Percentiles rank a stretch among this genome's conserved stretches.
Conservation (phyloP, 2,113 vertebrate species). For the Psettodes erumei region DNA sequence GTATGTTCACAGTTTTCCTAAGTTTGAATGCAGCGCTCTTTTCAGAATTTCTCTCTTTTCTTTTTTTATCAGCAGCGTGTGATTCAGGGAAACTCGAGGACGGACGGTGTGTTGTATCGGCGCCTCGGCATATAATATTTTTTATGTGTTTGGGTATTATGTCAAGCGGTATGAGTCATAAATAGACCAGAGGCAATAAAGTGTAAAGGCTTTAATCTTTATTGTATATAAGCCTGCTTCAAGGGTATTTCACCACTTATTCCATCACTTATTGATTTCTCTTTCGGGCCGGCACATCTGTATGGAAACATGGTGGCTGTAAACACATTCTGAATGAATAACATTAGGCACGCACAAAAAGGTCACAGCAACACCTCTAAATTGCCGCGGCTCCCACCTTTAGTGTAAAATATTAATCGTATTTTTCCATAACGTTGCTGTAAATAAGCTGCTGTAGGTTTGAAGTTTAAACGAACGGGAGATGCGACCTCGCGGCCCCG, state of each 20-base stretch:
- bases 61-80: not conserved
- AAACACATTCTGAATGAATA: constrained; percentile 3
- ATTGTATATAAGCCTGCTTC: constrained; percentile 2
- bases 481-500: constrained; percentile 30
- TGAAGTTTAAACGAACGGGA: constrained; percentile 43
- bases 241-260: not conserved
- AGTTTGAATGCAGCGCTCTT: not conserved
- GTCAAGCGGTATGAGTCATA: not conserved
- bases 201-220: constrained; percentile 3
- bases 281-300: not conserved
- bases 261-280: constrained; percentile 33
- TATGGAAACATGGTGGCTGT: constrained; percentile 19
- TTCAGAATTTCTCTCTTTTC: not conserved
- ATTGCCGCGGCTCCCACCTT: constrained; percentile 12
- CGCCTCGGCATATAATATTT: not conserved
- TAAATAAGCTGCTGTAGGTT: constrained; percentile 24
- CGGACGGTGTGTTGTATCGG: not conserved
- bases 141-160: not conserved
- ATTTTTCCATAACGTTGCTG: constrained; percentile 30
- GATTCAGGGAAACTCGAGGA: not conserved
- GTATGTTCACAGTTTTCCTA: no score
- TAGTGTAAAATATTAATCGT: constrained; percentile 46
- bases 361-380: not conserved
- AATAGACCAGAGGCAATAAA: not conserved
- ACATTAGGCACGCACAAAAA: constrained; percentile 7